These are phyloP conservation scores for Acropternis orthonyx DNA, from an alignment of 2,797 vertebrate genomes.

Conservation along the genomic window DNA sequence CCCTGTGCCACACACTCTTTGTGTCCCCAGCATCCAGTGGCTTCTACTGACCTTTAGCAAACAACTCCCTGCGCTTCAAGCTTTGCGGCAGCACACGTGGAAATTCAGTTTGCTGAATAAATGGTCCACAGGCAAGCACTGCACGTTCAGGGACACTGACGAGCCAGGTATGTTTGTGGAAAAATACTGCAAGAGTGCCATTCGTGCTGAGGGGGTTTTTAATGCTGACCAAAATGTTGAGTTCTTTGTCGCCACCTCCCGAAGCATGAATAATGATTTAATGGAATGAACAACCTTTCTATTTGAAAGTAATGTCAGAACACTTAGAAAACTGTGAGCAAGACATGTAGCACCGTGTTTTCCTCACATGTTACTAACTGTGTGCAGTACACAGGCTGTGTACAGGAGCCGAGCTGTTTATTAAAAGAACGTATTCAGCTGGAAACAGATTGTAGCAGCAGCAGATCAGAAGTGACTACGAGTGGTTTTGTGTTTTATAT, in stretches of 20 bases:
- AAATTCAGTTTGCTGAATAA: not conserved
- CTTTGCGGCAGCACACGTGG: not conserved
- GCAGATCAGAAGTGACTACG: slow-evolving; percentile 42
- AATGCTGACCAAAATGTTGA: slow-evolving; percentile 50
- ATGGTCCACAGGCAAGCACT: not conserved
- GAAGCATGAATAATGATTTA: slow-evolving; percentile 14
- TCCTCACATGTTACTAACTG: not conserved
- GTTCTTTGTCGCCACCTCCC: slow-evolving; percentile 34
- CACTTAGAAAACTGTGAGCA: slow-evolving; percentile 37
- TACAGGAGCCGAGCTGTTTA: not conserved
- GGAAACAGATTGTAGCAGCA: slow-evolving; percentile 21
- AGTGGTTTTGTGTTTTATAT: slow-evolving; percentile 27
- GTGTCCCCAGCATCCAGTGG: not conserved
- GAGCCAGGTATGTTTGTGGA: not conserved
- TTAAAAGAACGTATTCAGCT: not conserved
- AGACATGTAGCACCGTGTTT: slow-evolving; percentile 60
- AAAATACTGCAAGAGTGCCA: slow-evolving; percentile 31
- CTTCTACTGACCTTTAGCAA: not conserved
- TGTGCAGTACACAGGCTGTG: not conserved
- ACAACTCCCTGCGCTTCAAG: not conserved
- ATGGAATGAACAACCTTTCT: slow-evolving; percentile 56
- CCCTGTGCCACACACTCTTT: not conserved
- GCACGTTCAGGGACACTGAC: not conserved
- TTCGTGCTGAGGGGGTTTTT: not conserved
- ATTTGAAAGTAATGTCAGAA: slow-evolving; percentile 34